These are phyloP conservation scores for Chymomyza fuscimana DNA, from an alignment of 2,888 invertebrate genomes.

Conservation along the genomic window DNA sequence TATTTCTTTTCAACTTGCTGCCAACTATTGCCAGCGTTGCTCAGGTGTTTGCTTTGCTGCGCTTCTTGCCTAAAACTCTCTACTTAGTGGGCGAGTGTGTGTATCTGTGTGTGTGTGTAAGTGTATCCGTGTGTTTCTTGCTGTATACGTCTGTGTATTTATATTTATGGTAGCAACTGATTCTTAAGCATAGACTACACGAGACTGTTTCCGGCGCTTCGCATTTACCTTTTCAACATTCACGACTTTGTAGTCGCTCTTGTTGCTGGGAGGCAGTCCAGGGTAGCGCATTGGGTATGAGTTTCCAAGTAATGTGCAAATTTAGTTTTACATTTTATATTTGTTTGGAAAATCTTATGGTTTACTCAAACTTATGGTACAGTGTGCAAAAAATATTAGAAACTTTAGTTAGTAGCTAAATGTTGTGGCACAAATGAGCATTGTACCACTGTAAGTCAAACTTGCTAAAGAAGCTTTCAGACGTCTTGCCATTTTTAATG, in stretches of 20 bases:
- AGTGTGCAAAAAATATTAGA: neutral
- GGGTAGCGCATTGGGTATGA: constrained; percentile 38
- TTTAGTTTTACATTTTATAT: constrained; percentile 72
- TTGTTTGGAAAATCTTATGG: constrained; percentile 49
- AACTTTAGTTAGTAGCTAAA: neutral
- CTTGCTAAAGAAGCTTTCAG: constrained; percentile 52
- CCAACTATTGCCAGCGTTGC: constrained; percentile 5
- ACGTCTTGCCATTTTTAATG: constrained; percentile 66
- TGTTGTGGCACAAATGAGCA: neutral
- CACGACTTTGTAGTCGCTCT: constrained; percentile 33
- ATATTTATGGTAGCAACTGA: constrained; percentile 13
- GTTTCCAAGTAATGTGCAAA: constrained; percentile 63
- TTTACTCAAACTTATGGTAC: constrained; percentile 2
- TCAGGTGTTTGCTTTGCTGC: constrained; percentile 39
- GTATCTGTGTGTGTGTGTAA: neutral
- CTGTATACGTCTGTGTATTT: constrained; percentile 9
- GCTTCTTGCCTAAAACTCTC: constrained; percentile 10
- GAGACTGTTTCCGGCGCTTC: constrained; percentile 45
- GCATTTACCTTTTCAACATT: constrained; percentile 41
- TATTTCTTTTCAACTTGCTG: constrained; percentile 60
- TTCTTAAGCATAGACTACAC: constrained; percentile 40
- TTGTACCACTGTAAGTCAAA: constrained; percentile 1
- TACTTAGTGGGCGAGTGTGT: neutral
- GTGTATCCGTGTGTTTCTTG: constrained; percentile 8
- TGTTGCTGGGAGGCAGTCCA: constrained; percentile 23